Evolutionary conservation across 2,888 invertebrate genomes (phyloP), one percentile per base, ranked within the genome.

Genomic region (Ypsolopha scabrella): DNA sequence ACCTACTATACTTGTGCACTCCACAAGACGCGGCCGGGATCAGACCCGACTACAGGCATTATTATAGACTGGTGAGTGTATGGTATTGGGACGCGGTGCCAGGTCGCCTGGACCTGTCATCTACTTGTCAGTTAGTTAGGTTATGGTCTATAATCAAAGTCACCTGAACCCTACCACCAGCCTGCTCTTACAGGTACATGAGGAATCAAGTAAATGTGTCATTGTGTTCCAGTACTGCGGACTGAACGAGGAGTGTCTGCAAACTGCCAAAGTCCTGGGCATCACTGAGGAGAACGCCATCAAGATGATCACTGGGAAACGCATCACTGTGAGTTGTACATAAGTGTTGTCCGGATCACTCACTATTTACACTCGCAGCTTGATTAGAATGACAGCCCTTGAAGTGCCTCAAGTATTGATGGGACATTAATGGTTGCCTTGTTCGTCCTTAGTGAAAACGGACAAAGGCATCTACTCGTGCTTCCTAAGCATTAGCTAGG

Each of bases 1-100:
- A 99, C 76, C 86, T 99, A 14, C 80, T 98, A 50, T 97, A 94
- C 80, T 82, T 98, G 37, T 92, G 97, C 52, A 93, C 96, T 14
- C 94, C 95, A 10, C 91, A 94, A 69, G 92, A 93, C 63, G 72
- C 90, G 54, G 88, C 88, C 49, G 24, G 24, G 24, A 70, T 92
- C 14, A 80, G 74, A 48, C 90, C 89, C 0, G 77, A 85, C 60
- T 78, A 74, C 51, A 61, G 74, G 1, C 78, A 78, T 53, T 92
- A 90, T 63, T 91, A 91, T 63, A 79, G 88, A 35, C 74, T 91
- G 74, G 92, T 92, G 72, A 80, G 82, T 24, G 24, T 24, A 4
- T 24, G 24, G 4, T 24, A 24, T 24, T 24, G 24, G n/a, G 24
- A 24, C 24, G 24, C 24, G 6, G 9, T 6, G 38, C n/a, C 59